Percentiles rank a stretch among this genome's conserved stretches.
These are phyloP conservation scores for Octopus sinensis DNA, from an alignment of 1,140 invertebrate genomes.

Conservation along the genomic window DNA sequence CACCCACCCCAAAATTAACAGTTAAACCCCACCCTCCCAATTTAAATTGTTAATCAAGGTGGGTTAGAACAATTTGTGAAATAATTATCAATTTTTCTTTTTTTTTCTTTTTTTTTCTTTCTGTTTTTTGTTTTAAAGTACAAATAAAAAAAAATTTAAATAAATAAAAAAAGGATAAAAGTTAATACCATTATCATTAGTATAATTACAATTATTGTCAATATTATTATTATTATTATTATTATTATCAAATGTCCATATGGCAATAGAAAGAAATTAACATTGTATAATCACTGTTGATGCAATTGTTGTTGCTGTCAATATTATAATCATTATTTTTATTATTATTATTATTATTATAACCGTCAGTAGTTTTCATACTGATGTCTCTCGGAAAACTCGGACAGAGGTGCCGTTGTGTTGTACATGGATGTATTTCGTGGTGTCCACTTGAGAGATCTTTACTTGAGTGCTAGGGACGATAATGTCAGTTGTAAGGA, in stretches of 20 bases:
- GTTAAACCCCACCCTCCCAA: too few relatives aligned
- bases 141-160: not conserved
- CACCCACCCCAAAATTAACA: too few relatives aligned
- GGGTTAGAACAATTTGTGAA: not conserved
- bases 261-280: not conserved
- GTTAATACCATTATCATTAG: not conserved
- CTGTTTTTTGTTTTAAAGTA: not conserved
- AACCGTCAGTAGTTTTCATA: conserved; percentile 26
- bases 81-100: not conserved
- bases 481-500: conserved; percentile 46
- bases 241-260: not conserved
- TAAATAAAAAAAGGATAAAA: not conserved
- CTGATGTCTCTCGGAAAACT: conserved; percentile 56
- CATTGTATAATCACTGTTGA: conserved; percentile 16
- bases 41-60: too few relatives aligned
- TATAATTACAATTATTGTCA: not conserved
- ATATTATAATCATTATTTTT: not conserved
- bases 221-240: not conserved
- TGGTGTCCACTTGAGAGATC: conserved; percentile 54
- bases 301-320: conserved; percentile 11
- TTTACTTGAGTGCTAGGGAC: conserved; percentile 52
- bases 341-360: conserved; percentile 13
- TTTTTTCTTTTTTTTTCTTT: not conserved
- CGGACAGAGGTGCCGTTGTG: conserved; percentile 50
- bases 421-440: conserved; percentile 55